Evolutionary conservation across 2,888 invertebrate species (phyloP), one percentile per base, ranked within the genome.

Genomic region (Heliconius sara): DNA sequence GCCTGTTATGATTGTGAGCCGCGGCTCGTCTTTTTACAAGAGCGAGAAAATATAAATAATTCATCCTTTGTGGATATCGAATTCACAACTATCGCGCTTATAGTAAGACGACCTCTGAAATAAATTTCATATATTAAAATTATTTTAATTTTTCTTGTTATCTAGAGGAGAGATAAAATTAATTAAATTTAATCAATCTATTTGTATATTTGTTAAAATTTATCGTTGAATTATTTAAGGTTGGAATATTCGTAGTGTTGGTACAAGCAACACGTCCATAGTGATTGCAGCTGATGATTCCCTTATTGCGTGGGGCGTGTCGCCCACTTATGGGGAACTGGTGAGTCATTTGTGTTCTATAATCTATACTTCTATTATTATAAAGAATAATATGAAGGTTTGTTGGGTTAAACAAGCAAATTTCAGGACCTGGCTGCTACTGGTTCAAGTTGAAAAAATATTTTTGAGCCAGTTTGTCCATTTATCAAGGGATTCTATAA

Each of bases 301-400:
- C 27, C 96, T 98, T 9, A 98, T 99, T 84, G 97, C 97, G 47
- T 99, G 99, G 98, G 99, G 99, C 5, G 97, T 98, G n/a, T 97
- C 98, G 66, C 99, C 99, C 0, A 98, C 98, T 5, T 99, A 97
- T 87, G 99, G 99, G 0, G 99, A 99, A 96, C 94, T 99, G 95
- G 97, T 97, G 89, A 73, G 70, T 52, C 19, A 22, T 52, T 57
- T 67, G 34, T 71, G 22, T 71, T 25, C 5, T 70, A 43, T 47
- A 27, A 27, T 66, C 30, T 60, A 25, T 74, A 22, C 19, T 52
- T 52, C 52, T 52, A 52, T 52, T 52, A 52, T 22, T 52, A 52
- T 52, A 19, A 52, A 52, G 22, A 7, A 27, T 27, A 27, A 27
- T 27, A 27, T 52, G 52, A 52, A 52, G 52, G 39, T 39, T 39